Evolutionary conservation across 2,797 vertebrate species (phyloP), one percentile per base, ranked within the genome.

Genomic region (Tenualosa thibaudeaui): DNA sequence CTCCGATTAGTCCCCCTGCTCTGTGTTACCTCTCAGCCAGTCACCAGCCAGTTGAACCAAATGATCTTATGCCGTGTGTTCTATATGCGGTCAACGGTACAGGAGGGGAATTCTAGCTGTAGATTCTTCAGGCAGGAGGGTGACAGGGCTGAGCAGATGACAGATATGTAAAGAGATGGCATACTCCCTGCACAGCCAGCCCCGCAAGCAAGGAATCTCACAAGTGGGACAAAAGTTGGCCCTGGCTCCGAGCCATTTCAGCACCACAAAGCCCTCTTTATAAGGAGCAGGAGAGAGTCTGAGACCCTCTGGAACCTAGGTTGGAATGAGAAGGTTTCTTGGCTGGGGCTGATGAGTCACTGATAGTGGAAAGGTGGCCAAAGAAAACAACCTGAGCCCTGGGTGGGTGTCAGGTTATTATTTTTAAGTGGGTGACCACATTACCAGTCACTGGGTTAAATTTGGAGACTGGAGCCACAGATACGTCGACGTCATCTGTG

Each of bases 321-420:
- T 17, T 78, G 40, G 40, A 78, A 78, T 22, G 71, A 78, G 71
- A 46, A 3, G 37, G 71, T 46, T 71, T 71, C 65, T 71, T 71
- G 71, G 71, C 37, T 43, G 71, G 0, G 37, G 71, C 40, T 78
- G 37, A 56, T 40, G 8, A 43, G 71, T 78, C 71, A 7, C 17
- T 78, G 71, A 46, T 40, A 46, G 37, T 19, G 43, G 71, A 2
- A 43, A 7, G 71, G 71, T 78, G 40, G 71, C 71, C 71, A 78
- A 78, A 46, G 71, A 78, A 46, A 78, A 78, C 71, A 78, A 78
- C 40, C 40, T 78, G 71, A 78, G 71, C 71, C 71, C 40, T 22
- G 40, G 71, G 37, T 43, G 40, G 71, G 37, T 43, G 71, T 78
- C 71, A 46, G 71, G 19, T 78, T 13, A 22, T 46, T 51, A 51